Conservation (phyloP, 1,140 invertebrate species). For the Galleria mellonella region DNA sequence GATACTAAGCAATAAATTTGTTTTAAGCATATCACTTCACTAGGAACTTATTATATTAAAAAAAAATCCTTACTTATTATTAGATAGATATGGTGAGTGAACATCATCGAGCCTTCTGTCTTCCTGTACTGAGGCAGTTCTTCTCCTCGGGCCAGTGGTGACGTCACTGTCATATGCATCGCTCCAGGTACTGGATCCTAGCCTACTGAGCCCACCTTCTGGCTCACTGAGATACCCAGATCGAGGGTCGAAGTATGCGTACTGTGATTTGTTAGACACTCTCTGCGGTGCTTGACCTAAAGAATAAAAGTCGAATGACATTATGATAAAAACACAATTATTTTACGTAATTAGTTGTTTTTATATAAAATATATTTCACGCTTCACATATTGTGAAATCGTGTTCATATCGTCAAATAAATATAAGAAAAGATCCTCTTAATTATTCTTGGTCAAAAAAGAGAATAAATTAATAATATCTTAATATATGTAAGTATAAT, state of each 20-base stretch:
- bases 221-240: slow-evolving; percentile 71
- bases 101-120: slow-evolving; percentile 43
- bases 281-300: slow-evolving; percentile 53
- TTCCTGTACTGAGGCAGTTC: slow-evolving; percentile 66
- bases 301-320: neutral
- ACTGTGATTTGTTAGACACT: slow-evolving; percentile 57
- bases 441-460: too few relatives aligned
- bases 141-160: slow-evolving; percentile 41
- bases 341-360: too few relatives aligned
- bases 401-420: too few relatives aligned
- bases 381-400: too few relatives aligned
- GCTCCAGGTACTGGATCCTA: slow-evolving; percentile 48
- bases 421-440: too few relatives aligned
- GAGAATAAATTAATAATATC: too few relatives aligned
- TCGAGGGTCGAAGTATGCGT: slow-evolving; percentile 70
- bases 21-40: too few relatives aligned
- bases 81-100: slow-evolving; percentile 43
- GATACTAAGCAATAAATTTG: too few relatives aligned
- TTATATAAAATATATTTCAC: too few relatives aligned
- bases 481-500: too few relatives aligned
- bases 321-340: too few relatives aligned
- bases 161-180: slow-evolving; percentile 68
- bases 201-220: slow-evolving; percentile 52
- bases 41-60: too few relatives aligned
- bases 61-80: slow-evolving; percentile 70